A percentile compares a stretch with the other conserved stretches of the same genome.
Evolutionary conservation across 2,797 vertebrate genomes (phyloP).

Genomic region (Champsocephalus gunnari): DNA sequence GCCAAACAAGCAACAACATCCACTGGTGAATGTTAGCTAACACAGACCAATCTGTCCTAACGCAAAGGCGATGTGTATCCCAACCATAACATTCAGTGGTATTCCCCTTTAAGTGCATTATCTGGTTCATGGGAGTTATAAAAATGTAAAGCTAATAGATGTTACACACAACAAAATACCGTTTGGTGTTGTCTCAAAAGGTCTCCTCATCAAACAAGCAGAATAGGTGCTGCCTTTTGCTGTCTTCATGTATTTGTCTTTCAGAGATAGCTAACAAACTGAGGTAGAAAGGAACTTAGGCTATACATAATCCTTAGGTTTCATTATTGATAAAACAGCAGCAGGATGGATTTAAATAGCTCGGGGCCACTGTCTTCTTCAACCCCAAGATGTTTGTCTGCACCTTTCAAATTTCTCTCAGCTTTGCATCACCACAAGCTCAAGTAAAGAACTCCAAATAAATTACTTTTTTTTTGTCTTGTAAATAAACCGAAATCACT

Average conservation of each 20-base stretch:
- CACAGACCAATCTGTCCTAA: slow-evolving; percentile 74
- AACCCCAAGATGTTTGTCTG: slow-evolving; percentile 76
- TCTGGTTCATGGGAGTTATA: slow-evolving; percentile 52
- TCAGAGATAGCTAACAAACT: slow-evolving; percentile 91
- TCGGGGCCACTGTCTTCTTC: slow-evolving; percentile 65
- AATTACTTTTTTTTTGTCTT: slow-evolving; percentile 70
- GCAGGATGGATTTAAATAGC: slow-evolving; percentile 74
- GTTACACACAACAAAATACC: slow-evolving; percentile 53
- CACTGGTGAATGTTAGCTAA: slow-evolving; percentile 46
- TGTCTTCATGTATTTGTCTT: slow-evolving; percentile 84
- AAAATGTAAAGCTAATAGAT: slow-evolving; percentile 70
- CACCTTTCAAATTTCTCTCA: slow-evolving; percentile 70
- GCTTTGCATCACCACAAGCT: slow-evolving; percentile 57
- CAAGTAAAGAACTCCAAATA: slow-evolving; percentile 67
- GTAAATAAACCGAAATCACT: slow-evolving; percentile 88
- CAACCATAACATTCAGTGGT: slow-evolving; percentile 58
- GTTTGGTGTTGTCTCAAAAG: slow-evolving; percentile 62
- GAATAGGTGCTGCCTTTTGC: slow-evolving; percentile 76
- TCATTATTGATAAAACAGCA: slow-evolving; percentile 84
- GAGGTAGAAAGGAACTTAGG: slow-evolving; percentile 94
- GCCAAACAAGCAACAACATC: slow-evolving; percentile 32
- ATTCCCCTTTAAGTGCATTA: slow-evolving; percentile 70
- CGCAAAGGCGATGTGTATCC: slow-evolving; percentile 76
- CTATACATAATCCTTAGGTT: slow-evolving; percentile 85
- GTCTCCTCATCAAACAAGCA: slow-evolving; percentile 81